Evolutionary conservation across 2,888 invertebrate genomes (phyloP), one percentile per base, ranked within the genome.

Genomic region (Drosophila macrospina): DNA sequence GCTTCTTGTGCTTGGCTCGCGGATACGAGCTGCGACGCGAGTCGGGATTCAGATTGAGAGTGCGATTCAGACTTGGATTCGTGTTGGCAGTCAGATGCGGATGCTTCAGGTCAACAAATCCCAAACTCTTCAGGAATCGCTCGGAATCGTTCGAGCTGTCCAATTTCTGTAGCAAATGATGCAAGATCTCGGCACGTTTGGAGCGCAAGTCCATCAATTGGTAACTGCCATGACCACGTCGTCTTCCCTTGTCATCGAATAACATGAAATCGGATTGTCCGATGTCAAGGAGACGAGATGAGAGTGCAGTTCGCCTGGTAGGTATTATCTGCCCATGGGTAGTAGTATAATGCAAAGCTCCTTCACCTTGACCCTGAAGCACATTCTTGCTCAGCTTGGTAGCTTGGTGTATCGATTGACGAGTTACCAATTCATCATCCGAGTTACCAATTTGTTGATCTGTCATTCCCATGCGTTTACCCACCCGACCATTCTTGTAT

Each of bases 191-290:
- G 5, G 36, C 16, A 26, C 44, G 61, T 2, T 45, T 37, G 1
- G 2, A 2, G 0, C 51, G 64, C 11, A 75, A 44, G 0, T 0
- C 0, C 0, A 1, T 0, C 13, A 76, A 41, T 11, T 76, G 65
- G 0, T 0, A 3, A 20, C 37, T 60, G 1, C 75, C 75, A 0
- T 45, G 37, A 0, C 48, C 75, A 7, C 11, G 52, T 7, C 75
- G 69, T 7, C 75, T 42, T 1, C 75, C 75, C 5, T n/a, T 60
- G 0, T n/a, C 8, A 32, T 76, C 75, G 5, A 4, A 10, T 3
- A 69, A 11, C 0, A 3, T 2, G 0, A 13, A 4, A 37, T 41
- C 44, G 7, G 44, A 16, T 30, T 16, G 6, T 5, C 11, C 2
- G 20, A 41, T 5, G 41, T 11, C 2, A 1, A 41, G 16, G 16